Base-by-base conservation (phyloP, 35 echinoderm and acorn worm genomes). In the Anneissia japonica region DNA sequence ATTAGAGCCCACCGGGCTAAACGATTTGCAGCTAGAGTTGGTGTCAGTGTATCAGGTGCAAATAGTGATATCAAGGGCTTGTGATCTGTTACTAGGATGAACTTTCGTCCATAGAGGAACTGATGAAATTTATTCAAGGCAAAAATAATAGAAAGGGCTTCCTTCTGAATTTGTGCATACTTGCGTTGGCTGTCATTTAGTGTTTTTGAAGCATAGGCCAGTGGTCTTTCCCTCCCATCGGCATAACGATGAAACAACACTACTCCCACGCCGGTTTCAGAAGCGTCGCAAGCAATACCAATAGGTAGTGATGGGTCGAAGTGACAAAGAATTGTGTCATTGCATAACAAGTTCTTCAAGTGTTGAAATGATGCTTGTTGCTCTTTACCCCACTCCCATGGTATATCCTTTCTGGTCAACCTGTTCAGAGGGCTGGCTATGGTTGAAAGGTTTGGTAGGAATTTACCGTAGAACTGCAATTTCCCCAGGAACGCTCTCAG, bases 401-500 rank as follows among this genome's bases (percentile, higher is more conserved):
- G 43, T 19, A 26, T 35, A n/a, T 85, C 81, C 38, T 95, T 88
- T 23, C 45, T 46, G 1, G 84, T 56, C 26, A 91, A 46, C 0
- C 26, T 13, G 32, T 95, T 87, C 29, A 92, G 81, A 33, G 90
- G 89, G 0, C 86, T 73, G 1, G 91, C 19, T 55, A 79, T 10
- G 9, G 90, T 81, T 17, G 94, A 97, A 10, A 97, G 38, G 80
- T 92, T 92, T 14, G 37, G 83, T 38, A 96, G 7, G 35, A 97
- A 92, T 38, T 89, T 89, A 37, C 79, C 87, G 37, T 92, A 92
- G 74, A 92, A 92, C 73, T 97, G 89, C 9, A 97, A 0, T 39
- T 90, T 31, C 13, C 87, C 90, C 14, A 92, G 43, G 56, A 75
- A 92, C 19, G 94, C 84, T 74, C 74, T 91, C 56, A 91, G 33